Conservation (phyloP, 2,113 vertebrate genomes). For the Cheilinus undulatus region DNA sequence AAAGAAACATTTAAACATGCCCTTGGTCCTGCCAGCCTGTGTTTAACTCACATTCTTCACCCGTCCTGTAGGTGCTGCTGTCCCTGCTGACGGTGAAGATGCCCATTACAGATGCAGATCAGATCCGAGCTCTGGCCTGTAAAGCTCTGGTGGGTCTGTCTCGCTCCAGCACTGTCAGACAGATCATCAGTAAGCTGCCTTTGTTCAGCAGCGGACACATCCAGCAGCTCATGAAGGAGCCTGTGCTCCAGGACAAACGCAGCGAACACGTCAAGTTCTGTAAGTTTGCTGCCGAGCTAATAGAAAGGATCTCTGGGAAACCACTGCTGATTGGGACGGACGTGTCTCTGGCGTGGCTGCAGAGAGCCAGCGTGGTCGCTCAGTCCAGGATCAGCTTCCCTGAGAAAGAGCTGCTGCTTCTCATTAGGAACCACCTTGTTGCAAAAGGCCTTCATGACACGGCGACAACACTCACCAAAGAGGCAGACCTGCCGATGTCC, state of each 20-base stretch:
- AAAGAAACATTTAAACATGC: background rate
- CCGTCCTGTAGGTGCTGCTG: slow-evolving; percentile 85
- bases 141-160: slow-evolving; percentile 96
- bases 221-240: slow-evolving; percentile 99
- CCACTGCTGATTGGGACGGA: slow-evolving; percentile 94
- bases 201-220: slow-evolving; percentile 98
- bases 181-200: slow-evolving; percentile 98
- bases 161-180: slow-evolving; percentile 91
- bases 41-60: slow-evolving; percentile 8
- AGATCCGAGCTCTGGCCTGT: slow-evolving; percentile 94
- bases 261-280: slow-evolving; percentile 98
- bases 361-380: slow-evolving; percentile 97
- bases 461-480: slow-evolving; percentile 90
- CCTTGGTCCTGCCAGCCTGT: background rate
- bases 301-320: slow-evolving; percentile 96
- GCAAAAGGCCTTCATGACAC: slow-evolving; percentile 96
- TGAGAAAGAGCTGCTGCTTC: slow-evolving; percentile 95
- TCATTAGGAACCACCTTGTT: slow-evolving; percentile 97
- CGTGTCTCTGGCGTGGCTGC: slow-evolving; percentile 94
- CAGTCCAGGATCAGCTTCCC: slow-evolving; percentile 96
- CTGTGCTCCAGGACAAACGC: slow-evolving; percentile 98
- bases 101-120: slow-evolving; percentile 98
- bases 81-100: slow-evolving; percentile 96
- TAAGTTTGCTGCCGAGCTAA: slow-evolving; percentile 95
- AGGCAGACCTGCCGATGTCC: slow-evolving; percentile 96